Percentiles rank a stretch among this genome's conserved stretches.
These are phyloP conservation scores for Talpa occidentalis DNA, from an alignment of 2,113 vertebrate species.

Conservation along the genomic window DNA sequence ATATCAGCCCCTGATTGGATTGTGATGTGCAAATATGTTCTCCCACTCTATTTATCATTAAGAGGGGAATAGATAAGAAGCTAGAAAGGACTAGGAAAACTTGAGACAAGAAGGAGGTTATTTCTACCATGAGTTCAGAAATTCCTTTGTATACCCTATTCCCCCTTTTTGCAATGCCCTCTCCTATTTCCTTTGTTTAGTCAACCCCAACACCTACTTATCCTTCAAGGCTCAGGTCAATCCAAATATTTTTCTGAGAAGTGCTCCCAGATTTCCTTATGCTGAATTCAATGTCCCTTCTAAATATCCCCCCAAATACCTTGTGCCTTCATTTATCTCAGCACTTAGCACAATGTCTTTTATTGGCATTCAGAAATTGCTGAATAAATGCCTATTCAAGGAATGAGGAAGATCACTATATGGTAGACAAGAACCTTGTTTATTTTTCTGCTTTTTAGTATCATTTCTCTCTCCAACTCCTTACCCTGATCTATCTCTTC, in stretches of 20 bases:
- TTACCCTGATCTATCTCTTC: neutral
- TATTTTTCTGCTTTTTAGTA: neutral
- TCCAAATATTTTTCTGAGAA: neutral
- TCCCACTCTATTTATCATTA: neutral
- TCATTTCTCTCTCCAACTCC: neutral
- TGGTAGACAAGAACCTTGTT: neutral
- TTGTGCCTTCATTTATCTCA: neutral
- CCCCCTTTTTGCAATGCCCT: neutral
- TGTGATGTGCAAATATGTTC: no score
- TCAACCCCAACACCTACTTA: neutral
- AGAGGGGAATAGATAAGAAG: neutral
- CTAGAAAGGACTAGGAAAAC: constrained; percentile 20
- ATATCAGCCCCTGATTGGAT: no score
- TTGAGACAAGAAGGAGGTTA: neutral
- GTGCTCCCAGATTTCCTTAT: neutral
- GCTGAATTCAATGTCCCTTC: neutral
- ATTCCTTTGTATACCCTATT: neutral
- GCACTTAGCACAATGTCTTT: neutral
- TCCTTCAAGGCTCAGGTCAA: neutral
- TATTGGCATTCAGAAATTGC: neutral
- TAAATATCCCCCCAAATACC: neutral
- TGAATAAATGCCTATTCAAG: constrained; percentile 3
- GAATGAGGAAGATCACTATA: neutral
- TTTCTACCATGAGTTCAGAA: neutral
- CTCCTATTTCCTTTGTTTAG: neutral